These are phyloP conservation scores for Cheilosia soror DNA, from an alignment of 2,888 invertebrate species.

Conservation along the genomic window DNA sequence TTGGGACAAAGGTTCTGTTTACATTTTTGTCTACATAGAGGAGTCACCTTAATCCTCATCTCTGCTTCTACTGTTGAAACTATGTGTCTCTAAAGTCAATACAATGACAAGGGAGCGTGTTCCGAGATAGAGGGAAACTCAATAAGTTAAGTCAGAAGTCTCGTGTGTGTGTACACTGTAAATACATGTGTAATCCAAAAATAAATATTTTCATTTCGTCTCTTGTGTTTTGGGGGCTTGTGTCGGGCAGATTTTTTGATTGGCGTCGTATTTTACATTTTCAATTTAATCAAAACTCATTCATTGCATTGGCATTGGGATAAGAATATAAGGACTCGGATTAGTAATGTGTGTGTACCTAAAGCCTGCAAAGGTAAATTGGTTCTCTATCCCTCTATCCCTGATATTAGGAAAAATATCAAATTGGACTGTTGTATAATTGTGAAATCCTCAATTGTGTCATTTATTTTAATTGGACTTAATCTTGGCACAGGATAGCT, in stretches of 20 bases:
- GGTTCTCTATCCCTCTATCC: no score
- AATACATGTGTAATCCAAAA: constrained; percentile 1
- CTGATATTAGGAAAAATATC: no score
- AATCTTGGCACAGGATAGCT: no score
- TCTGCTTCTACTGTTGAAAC: background rate
- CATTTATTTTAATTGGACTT: no score
- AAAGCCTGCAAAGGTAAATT: no score
- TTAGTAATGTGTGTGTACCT: no score
- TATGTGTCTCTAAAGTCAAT: constrained; percentile 2
- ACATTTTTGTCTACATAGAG: background rate
- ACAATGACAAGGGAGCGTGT: background rate
- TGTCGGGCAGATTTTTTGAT: background rate
- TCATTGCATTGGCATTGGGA: no score
- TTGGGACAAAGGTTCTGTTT: constrained; percentile 1
- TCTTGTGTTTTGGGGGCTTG: background rate
- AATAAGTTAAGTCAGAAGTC: constrained; percentile 47
- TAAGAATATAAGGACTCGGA: no score
- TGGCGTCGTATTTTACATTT: background rate
- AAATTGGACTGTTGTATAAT: no score
- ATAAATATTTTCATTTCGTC: constrained; percentile 38
- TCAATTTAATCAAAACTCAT: background rate
- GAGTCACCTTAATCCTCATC: background rate
- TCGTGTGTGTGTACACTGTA: constrained; percentile 4
- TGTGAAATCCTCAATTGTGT: no score
- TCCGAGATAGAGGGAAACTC: background rate